Evolutionary conservation across 2,888 invertebrate genomes (phyloP).

Genomic region (Rambutsinella grinnellia): DNA sequence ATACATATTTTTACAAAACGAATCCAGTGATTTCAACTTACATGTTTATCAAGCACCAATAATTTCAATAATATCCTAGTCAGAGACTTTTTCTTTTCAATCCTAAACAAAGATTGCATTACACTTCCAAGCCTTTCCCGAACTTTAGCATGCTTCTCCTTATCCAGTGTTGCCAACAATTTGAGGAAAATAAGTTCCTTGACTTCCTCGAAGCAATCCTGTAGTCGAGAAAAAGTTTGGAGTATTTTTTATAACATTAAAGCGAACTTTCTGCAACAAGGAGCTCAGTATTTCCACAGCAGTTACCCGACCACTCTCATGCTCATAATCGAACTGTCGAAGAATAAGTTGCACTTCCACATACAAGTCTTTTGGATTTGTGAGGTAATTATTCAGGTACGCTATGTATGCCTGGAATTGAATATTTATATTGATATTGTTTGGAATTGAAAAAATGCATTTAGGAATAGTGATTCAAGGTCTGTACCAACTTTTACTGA

Average conservation of each 20-base stretch:
- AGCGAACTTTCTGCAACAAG: constrained; percentile 24
- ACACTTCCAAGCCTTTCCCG: constrained; percentile 37
- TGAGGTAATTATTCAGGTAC: constrained; percentile 57
- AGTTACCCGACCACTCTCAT: constrained; percentile 49
- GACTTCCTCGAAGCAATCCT: constrained; percentile 54
- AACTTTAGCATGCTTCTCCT: constrained; percentile 43
- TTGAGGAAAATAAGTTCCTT: constrained; percentile 56
- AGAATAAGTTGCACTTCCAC: constrained; percentile 54
- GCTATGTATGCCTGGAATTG: constrained; percentile 48
- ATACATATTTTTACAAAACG: too few relatives aligned
- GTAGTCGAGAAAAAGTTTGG: neutral
- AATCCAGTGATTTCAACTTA: too few relatives aligned
- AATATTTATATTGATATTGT: neutral
- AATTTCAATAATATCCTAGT: constrained; percentile 48
- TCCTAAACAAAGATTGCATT: constrained; percentile 42
- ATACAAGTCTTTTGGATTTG: constrained; percentile 52
- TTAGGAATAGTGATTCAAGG: neutral
- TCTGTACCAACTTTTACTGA: neutral
- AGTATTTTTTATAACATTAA: neutral
- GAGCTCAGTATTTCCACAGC: constrained; percentile 53
- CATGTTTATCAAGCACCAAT: constrained; percentile 48
- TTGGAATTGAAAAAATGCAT: neutral
- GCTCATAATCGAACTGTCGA: constrained; percentile 49
- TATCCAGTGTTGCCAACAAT: constrained; percentile 42
- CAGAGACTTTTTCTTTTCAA: constrained; percentile 38